A percentile compares a stretch with the other conserved stretches of the same genome.
Conservation (phyloP, 1,140 invertebrate genomes). For the Drosophila albomicans region DNA sequence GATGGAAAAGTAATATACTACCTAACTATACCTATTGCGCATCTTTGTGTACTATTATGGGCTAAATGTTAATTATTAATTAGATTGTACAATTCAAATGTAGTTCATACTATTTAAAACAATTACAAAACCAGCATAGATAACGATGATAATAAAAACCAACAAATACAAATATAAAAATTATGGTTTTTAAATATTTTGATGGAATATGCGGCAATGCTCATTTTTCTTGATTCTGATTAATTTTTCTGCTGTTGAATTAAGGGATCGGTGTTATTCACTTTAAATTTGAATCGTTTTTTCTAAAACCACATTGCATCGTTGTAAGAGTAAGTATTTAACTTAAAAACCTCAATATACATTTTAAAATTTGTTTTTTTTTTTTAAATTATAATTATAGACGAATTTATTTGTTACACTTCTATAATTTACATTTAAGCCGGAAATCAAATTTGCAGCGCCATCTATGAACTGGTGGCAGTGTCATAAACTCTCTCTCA, state of each 20-base stretch:
- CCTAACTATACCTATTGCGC: slow-evolving; percentile 47
- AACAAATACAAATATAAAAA: slow-evolving; percentile 22
- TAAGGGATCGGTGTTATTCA: too few species aligned
- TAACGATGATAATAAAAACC: slow-evolving; percentile 45
- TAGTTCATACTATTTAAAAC: slow-evolving; percentile 82
- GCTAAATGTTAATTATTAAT: slow-evolving; percentile 82
- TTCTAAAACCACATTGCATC: too few species aligned
- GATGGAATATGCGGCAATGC: too few species aligned
- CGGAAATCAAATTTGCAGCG: not conserved
- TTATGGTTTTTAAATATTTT: slow-evolving; percentile 3
- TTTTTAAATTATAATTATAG: too few species aligned
- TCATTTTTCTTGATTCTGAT: too few species aligned
- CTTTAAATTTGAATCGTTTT: too few species aligned
- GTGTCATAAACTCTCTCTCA: not conserved
- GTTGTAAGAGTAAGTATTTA: too few species aligned
- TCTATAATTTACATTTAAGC: too few species aligned
- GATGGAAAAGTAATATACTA: slow-evolving; percentile 39
- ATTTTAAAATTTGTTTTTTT: too few species aligned
- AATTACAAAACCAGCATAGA: slow-evolving; percentile 42
- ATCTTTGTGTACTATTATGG: slow-evolving; percentile 79
- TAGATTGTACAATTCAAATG: slow-evolving; percentile 82
- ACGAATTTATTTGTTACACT: not conserved
- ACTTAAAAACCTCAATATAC: too few species aligned
- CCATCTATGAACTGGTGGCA: slow-evolving; percentile 25
- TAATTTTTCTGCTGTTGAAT: too few species aligned